Evolutionary conservation across 2,888 invertebrate species (phyloP).

Genomic region (Tetragonula carbonaria): DNA sequence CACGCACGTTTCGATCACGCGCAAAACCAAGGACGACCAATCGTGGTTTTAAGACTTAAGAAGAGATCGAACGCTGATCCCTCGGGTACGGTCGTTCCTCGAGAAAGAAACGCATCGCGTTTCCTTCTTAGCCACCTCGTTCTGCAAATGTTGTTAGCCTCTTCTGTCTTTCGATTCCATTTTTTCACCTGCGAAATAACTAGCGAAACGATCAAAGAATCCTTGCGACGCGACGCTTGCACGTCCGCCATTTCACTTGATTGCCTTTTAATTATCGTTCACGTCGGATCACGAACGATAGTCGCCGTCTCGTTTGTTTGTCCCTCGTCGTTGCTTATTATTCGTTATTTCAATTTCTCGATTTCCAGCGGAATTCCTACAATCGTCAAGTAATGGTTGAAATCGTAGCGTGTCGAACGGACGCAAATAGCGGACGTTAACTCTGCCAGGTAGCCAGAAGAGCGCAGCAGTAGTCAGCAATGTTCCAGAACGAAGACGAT

Average conservation of each 20-base stretch:
- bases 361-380: background rate
- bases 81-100: conserved; percentile 21
- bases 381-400: too few species aligned
- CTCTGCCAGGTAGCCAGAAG: background rate
- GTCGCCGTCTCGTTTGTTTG: background rate
- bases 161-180: background rate
- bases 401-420: background rate
- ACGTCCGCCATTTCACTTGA: background rate
- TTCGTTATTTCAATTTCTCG: background rate
- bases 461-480: background rate
- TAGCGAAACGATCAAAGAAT: background rate
- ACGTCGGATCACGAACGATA: too few species aligned
- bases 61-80: conserved; percentile 23
- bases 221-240: too few species aligned
- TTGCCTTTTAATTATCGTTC: background rate
- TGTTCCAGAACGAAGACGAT: background rate
- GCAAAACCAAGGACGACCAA: conserved; percentile 66
- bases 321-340: background rate
- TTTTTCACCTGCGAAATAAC: background rate
- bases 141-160: background rate
- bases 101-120: conserved; percentile 29
- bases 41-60: conserved; percentile 69
- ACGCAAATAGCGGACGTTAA: background rate
- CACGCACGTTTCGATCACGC: conserved; percentile 74
- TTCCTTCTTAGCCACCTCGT: background rate